Percentiles rank a stretch among this genome's conserved stretches.
Evolutionary conservation across 2,888 invertebrate species (phyloP).

Genomic region (Rapana venosa): DNA sequence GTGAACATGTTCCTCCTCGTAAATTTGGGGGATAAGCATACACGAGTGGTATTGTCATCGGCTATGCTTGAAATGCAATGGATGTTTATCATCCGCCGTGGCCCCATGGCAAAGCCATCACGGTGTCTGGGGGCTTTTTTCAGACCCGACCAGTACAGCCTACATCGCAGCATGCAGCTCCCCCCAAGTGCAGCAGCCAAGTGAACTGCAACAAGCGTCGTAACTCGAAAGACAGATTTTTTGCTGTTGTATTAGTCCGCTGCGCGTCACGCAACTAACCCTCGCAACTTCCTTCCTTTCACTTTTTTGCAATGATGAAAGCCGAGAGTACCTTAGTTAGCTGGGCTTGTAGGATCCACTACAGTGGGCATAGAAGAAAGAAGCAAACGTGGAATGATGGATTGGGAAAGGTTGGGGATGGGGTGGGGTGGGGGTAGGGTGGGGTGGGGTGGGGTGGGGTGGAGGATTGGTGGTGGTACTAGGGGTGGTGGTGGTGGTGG

Average conservation of each 20-base stretch:
- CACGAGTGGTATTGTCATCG: slow-evolving; percentile 14
- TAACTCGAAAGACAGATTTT: slow-evolving; percentile 1
- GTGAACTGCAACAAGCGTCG: neutral
- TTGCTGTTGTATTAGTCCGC: neutral
- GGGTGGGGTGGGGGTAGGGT: too few relatives aligned
- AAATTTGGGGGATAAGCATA: slow-evolving; percentile 20
- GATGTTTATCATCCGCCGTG: slow-evolving; percentile 22
- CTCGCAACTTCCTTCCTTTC: neutral
- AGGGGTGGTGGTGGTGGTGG: too few relatives aligned
- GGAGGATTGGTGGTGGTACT: too few relatives aligned
- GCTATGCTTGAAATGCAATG: slow-evolving; percentile 19
- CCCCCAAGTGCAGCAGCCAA: neutral
- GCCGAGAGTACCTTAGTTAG: neutral
- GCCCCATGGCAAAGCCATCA: slow-evolving; percentile 3
- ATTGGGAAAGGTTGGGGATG: too few relatives aligned
- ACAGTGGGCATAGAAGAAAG: too few relatives aligned
- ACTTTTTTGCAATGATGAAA: neutral
- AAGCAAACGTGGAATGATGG: too few relatives aligned
- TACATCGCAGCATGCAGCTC: slow-evolving; percentile 8
- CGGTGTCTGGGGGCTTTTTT: neutral
- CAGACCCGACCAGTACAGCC: neutral
- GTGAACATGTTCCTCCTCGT: neutral
- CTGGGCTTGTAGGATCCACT: neutral
- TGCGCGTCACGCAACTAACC: too few relatives aligned
- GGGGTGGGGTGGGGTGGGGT: too few relatives aligned